phyloP scores from a whole-genome alignment of 2,113 vertebrate genomes.

The Candoia aspera region DNA sequence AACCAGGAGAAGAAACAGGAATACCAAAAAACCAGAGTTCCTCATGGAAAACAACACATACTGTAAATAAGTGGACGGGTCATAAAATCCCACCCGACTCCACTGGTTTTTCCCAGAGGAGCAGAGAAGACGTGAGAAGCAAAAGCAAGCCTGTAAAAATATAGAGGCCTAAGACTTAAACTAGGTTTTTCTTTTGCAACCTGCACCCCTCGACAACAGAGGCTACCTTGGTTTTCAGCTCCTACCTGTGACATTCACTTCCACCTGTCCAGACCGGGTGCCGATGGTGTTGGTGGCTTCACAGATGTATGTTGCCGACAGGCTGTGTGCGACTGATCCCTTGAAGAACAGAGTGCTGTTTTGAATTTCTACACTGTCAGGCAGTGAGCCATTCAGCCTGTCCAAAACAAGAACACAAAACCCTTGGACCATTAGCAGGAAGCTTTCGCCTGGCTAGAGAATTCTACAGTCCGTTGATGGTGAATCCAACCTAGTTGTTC shows the following conservation, averaged over 20 bases:
- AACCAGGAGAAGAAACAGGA: constrained; percentile 27
- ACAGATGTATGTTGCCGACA: constrained; percentile 91
- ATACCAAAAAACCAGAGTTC: not conserved
- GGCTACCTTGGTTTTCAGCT: not conserved
- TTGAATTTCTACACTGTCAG: constrained; percentile 89
- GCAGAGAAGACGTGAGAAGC: rapidly evolving
- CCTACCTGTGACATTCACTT: constrained; percentile 98
- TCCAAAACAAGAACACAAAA: constrained; percentile 1
- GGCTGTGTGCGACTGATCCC: constrained; percentile 85
- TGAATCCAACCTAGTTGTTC: not conserved
- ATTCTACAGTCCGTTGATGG: not conserved
- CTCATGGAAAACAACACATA: not conserved
- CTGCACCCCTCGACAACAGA: rapidly evolving
- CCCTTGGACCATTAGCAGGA: not conserved
- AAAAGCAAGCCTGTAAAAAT: not conserved
- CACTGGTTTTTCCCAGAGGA: not conserved
- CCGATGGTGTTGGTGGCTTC: constrained; percentile 94
- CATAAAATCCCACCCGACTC: not conserved
- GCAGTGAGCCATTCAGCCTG: constrained; percentile 93
- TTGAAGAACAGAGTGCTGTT: constrained; percentile 96
- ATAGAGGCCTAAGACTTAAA: rapidly evolving
- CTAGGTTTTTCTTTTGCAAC: not conserved
- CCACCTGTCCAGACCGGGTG: constrained; percentile 89
- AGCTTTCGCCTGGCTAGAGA: not conserved
- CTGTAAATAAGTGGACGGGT: not conserved